Base-by-base conservation (phyloP, 2,888 invertebrate species). In the Orthonychiurus folsomi region DNA sequence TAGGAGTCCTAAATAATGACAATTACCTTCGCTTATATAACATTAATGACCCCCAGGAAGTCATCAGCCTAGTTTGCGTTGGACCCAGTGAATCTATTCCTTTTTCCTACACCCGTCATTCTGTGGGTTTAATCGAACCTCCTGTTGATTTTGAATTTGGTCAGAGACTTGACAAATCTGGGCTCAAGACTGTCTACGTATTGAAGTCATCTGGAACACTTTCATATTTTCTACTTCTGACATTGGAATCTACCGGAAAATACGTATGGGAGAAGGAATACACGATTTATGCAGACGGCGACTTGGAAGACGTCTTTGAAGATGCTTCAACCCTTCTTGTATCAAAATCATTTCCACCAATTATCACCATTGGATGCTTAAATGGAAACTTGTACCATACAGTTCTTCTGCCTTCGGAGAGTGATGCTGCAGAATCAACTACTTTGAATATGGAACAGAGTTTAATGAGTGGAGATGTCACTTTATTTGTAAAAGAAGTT, bases 81-180 rank as follows among this genome's bases (percentile, higher is more conserved):
- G 59, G 59, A 50, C 21, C 5, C 20, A 9, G 3, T 21, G 52
- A 23, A 20, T 52, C 52, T 5, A 52, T 20, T 20, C 52, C 52
- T n/a, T 52, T 52, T 20, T 2, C 18, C 3, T 23, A n/a, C 5
- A 50, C 23, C 47, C 2, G 37, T n/a, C 23, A 56, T 56, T 3
- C 56, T 5, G 56, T 56, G 12, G 54, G 60, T 9, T 5, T 3
- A 12, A 12, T 5, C 3, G 54, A 54, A n/a, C n/a, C 54, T 23
- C 54, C 60, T 9, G 25, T 60, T 21, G 60, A 60, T 55, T 54
- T 60, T 54, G 60, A 60, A 23, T 60, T 60, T 60, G 60, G 60
- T 18, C 60, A 50, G 28, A 26, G 21, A n/a, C 23, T 53, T 9
- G n/a, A 15, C 9, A 54, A 28, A 26, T n/a, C 15, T 2, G 53